Base-by-base conservation (phyloP, 2,888 invertebrate genomes). In the Baronia brevicornis region DNA sequence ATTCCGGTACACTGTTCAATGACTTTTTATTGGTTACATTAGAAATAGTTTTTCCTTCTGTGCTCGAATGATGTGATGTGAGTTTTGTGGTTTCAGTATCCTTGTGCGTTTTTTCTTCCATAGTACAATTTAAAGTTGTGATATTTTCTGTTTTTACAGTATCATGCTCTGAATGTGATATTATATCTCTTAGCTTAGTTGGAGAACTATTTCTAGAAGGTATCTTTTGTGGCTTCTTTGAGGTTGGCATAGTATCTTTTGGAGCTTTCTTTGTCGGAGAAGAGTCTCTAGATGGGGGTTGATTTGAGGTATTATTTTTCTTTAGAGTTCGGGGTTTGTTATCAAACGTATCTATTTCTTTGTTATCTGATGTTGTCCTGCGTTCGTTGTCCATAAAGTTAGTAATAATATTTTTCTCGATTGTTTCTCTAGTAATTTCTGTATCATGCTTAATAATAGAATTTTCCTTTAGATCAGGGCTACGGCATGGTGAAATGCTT, bases 401-500 rank as follows among this genome's bases (percentile, higher is more conserved):
- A 13, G 49, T 54, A 1, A 55, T 53, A 28, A 51, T 48, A 14
- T 36, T 51, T 6, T 51, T 39, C 29, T 34, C 8, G 6, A 20
- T 28, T 9, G 14, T 14, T 34, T n/a, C n/a, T n/a, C n/a, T n/a
- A 17, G 31, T 41, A 6, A 21, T 42, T 32, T 54, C 46, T 8
- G 48, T 53, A 3, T 39, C 34, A n/a, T 57, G 44, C 18, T 38
- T 38, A 7, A 56, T 46, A 6, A 44, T 41, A 21, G 49, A 51
- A 7, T 45, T 43, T 40, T 71, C 70, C 34, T 46, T 58, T 2
- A 51, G 50, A 28, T 39, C 49, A 5, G 74, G 71, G 50, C 70
- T 80, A 6, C 36, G 47, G 38, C 66, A 64, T 3, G 77, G 74
- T 1, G 78, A 73, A 2, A 62, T 51, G 41, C 60, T 67, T 1